Evolutionary conservation across 2,888 invertebrate genomes (phyloP), one percentile per base, ranked within the genome.

Genomic region (Cantharis lateralis): DNA sequence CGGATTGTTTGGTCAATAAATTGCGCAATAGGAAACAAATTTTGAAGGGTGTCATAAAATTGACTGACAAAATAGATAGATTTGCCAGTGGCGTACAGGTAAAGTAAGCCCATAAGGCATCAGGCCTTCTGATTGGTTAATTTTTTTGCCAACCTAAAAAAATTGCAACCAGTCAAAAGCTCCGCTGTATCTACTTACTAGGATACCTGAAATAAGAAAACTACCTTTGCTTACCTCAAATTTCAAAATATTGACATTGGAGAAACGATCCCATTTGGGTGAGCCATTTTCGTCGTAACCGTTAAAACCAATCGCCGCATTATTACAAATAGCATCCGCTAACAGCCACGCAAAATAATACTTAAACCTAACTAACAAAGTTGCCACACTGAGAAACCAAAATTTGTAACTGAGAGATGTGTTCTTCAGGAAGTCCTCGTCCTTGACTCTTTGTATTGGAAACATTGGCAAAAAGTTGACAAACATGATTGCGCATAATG

Each of bases 301-400:
- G 84, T 91, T 92, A 85, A 94, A 96, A 15, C 96, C 96, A 85
- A 99, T 91, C 0, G 99, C 99, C 16, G 96, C 95, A 87, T 96
- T 95, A 88, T 98, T 98, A 88, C 97, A 98, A 82, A 98, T 95
- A 0, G 97, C 96, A 88, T 99, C 99, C 7, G 97, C 96, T 84
- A 98, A 90, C 76, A 96, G 90, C 98, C 98, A 98, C n/a, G 97
- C 98, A 87, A 97, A 96, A 89, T 98, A 98, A 90, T 98, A 98
- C 90, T 97, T 98, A 88, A 95, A 95, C 81, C 98, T 93, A 78
- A 94, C 93, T 78, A 95, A 90, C 81, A 95, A 91, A 71, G 96
- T 96, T 68, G 94, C 92, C 80, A 93, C 88, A 84, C 93, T 89
- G 81, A 96, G 89, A 89, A 94, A 97, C 87, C 94, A 92, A 85